Percentiles rank a stretch among this genome's conserved stretches.
Evolutionary conservation across 2,113 vertebrate species (phyloP).

Genomic region (Gymnarchus niloticus): DNA sequence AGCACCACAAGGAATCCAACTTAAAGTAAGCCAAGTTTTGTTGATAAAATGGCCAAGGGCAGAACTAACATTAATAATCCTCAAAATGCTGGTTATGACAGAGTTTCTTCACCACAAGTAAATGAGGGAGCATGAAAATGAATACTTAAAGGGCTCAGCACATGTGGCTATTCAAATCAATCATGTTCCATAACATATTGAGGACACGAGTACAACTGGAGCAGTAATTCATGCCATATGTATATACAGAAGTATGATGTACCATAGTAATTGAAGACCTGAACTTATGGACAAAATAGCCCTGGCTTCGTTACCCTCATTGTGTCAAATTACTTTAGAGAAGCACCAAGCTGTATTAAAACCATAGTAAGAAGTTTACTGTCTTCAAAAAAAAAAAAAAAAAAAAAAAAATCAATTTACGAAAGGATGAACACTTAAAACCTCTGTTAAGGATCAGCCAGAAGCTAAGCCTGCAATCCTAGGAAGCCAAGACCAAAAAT

Average conservation of each 20-base stretch:
- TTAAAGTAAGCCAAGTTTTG: neutral
- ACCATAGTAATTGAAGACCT: neutral
- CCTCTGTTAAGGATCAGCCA: too few species aligned
- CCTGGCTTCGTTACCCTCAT: neutral
- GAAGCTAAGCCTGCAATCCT: too few species aligned
- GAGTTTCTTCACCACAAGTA: neutral
- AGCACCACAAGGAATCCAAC: neutral
- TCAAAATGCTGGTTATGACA: too few species aligned
- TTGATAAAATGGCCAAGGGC: neutral
- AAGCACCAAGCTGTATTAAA: neutral
- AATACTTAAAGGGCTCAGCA: neutral
- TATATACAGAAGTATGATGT: neutral
- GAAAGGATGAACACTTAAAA: too few species aligned
- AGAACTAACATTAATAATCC: too few species aligned
- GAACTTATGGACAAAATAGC: neutral
- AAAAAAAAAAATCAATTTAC: too few species aligned
- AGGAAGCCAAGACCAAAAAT: too few species aligned
- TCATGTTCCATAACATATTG: neutral
- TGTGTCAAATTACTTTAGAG: neutral
- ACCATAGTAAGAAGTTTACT: neutral
- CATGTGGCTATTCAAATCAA: neutral
- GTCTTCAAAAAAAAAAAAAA: too few species aligned
- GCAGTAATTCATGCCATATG: neutral
- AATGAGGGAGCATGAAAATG: neutral
- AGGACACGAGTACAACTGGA: neutral